Conservation (phyloP, 1,140 invertebrate species). For the Neodiprion pinetum region DNA sequence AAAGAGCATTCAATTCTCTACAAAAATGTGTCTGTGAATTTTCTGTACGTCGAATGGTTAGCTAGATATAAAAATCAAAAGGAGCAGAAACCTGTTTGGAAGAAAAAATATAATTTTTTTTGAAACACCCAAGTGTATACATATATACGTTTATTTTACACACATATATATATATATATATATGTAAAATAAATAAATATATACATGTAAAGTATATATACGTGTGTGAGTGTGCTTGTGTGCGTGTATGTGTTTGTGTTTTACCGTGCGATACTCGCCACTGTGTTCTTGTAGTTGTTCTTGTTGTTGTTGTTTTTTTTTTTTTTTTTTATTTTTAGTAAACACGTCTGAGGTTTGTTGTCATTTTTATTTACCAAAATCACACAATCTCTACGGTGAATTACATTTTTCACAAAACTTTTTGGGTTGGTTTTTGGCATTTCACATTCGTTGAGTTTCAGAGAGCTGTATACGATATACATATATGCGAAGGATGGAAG, state of each 20-base stretch:
- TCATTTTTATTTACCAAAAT: not conserved
- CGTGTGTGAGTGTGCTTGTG: conserved; percentile 9
- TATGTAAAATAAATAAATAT: not conserved
- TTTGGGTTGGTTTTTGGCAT: too few species aligned
- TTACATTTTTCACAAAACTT: not conserved
- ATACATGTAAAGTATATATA: conserved; percentile 20
- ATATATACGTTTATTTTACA: too few species aligned
- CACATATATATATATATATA: not conserved
- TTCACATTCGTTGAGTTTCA: too few species aligned
- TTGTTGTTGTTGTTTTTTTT: not conserved
- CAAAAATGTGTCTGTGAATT: too few species aligned
- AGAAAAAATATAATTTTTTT: too few species aligned
- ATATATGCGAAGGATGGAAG: too few species aligned
- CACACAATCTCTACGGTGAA: not conserved
- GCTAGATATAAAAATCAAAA: too few species aligned
- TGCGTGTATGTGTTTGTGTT: conserved; percentile 20
- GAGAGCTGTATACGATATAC: too few species aligned
- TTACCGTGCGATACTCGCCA: not conserved
- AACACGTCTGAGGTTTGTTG: not conserved
- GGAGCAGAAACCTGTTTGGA: too few species aligned
- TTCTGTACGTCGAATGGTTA: too few species aligned
- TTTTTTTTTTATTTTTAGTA: not conserved
- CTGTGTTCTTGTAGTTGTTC: not conserved
- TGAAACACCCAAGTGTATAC: too few species aligned
- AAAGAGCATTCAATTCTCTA: too few species aligned